phyloP scores from a whole-genome alignment of 2,113 vertebrate species.

The Corydoras maculifer region DNA sequence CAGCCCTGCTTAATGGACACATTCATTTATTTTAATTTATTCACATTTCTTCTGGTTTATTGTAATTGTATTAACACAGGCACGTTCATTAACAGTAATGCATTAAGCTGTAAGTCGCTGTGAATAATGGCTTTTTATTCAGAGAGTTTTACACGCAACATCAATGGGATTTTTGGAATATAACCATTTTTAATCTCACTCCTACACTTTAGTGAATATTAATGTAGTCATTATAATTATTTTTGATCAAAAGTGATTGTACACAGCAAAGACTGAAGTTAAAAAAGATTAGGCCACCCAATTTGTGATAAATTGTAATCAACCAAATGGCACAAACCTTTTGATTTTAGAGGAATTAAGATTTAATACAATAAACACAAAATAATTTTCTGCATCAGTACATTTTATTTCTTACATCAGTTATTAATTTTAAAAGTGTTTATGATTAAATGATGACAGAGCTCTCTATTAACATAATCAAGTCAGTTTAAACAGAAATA shows the following conservation, averaged over 20 bases:
- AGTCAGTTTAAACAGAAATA: not conserved
- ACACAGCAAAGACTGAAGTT: not conserved
- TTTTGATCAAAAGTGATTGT: not conserved
- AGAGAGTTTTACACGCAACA: too few relatives aligned
- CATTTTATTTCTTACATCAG: not conserved
- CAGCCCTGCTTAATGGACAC: not conserved
- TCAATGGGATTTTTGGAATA: too few relatives aligned
- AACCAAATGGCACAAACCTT: not conserved
- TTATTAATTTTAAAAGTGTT: not conserved
- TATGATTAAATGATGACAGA: not conserved
- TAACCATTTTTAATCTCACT: too few relatives aligned
- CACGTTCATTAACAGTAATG: not conserved
- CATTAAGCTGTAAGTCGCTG: not conserved
- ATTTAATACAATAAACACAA: not conserved
- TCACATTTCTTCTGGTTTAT: not conserved
- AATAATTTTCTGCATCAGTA: not conserved
- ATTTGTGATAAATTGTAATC: not conserved
- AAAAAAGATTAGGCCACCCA: not conserved
- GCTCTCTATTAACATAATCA: not conserved
- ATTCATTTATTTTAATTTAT: not conserved
- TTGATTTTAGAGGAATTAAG: not conserved
- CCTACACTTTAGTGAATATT: too few relatives aligned
- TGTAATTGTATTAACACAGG: too few relatives aligned
- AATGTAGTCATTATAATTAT: too few relatives aligned
- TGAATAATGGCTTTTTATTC: not conserved